These are phyloP conservation scores for Rhodophaea formosa DNA, from an alignment of 2,888 invertebrate species.

Conservation along the genomic window DNA sequence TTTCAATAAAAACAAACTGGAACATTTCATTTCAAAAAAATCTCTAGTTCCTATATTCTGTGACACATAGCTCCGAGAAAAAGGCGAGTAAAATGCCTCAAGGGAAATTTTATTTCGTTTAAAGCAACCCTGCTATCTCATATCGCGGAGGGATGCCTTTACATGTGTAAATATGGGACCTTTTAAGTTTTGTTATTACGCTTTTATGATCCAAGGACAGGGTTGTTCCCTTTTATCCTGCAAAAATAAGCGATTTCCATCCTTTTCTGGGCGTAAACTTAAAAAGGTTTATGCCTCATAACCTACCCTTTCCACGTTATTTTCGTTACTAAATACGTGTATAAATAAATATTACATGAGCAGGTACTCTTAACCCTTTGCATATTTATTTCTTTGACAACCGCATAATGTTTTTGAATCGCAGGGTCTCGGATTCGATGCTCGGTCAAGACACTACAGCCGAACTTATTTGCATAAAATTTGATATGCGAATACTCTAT, in stretches of 20 bases:
- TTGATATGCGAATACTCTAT: too few species aligned
- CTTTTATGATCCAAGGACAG: not conserved
- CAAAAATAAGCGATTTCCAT: not conserved
- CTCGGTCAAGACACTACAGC: too few species aligned
- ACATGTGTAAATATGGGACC: conserved; percentile 22
- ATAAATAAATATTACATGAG: too few species aligned
- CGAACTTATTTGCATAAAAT: too few species aligned
- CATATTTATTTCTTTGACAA: too few species aligned
- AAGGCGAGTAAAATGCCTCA: conserved; percentile 21
- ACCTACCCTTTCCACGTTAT: not conserved
- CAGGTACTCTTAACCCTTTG: too few species aligned
- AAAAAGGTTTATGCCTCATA: not conserved
- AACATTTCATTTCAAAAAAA: not conserved
- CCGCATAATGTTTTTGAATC: too few species aligned
- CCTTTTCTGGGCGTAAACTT: not conserved
- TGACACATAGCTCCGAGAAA: conserved; percentile 18
- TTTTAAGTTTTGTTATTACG: conserved; percentile 15
- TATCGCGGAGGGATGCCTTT: conserved; percentile 18
- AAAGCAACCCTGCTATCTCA: conserved; percentile 19
- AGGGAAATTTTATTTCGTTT: conserved; percentile 29
- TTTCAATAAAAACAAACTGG: too few species aligned
- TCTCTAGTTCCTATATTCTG: not conserved
- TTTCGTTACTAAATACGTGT: not conserved
- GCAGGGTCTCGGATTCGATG: too few species aligned
- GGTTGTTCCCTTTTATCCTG: not conserved